Evolutionary conservation across 2,888 invertebrate species (phyloP).

Genomic region (Cheilosia scutellata): DNA sequence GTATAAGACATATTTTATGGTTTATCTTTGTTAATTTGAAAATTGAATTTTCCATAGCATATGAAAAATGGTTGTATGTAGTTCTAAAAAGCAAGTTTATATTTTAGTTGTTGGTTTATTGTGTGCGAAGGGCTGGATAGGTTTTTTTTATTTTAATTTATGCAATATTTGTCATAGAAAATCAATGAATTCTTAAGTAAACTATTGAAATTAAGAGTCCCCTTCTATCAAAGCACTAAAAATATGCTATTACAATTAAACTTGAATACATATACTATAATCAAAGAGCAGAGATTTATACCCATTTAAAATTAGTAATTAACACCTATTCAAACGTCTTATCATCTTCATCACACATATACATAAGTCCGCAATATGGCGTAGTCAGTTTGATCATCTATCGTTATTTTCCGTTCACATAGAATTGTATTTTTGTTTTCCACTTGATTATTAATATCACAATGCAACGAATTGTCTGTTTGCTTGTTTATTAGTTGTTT

Average conservation of each 20-base stretch:
- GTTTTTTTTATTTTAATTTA: too few species aligned
- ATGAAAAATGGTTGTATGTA: constrained; percentile 41
- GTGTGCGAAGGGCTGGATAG: constrained; percentile 7
- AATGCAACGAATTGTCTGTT: constrained; percentile 74
- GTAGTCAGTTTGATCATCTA: constrained; percentile 61
- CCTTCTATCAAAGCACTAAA: constrained; percentile 2
- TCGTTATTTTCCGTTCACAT: constrained; percentile 36
- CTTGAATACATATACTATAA: constrained; percentile 30
- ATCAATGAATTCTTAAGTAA: not conserved
- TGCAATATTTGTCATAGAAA: not conserved
- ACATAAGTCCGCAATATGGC: constrained; percentile 67
- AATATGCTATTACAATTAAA: constrained; percentile 61
- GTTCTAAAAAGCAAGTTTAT: constrained; percentile 29
- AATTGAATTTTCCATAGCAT: constrained; percentile 53
- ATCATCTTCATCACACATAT: constrained; percentile 52
- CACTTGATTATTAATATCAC: constrained; percentile 64
- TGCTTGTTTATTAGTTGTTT: constrained; percentile 58
- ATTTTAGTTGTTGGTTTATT: constrained; percentile 10
- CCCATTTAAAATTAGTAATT: constrained; percentile 37
- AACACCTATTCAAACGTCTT: constrained; percentile 41
- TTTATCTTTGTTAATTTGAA: constrained; percentile 36
- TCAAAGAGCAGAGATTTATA: constrained; percentile 44
- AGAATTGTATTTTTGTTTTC: constrained; percentile 11
- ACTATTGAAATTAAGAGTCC: constrained; percentile 1
- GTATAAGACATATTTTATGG: constrained; percentile 50